Conservation (phyloP, 1,140 invertebrate species). For the Drosophila sp. region DNA sequence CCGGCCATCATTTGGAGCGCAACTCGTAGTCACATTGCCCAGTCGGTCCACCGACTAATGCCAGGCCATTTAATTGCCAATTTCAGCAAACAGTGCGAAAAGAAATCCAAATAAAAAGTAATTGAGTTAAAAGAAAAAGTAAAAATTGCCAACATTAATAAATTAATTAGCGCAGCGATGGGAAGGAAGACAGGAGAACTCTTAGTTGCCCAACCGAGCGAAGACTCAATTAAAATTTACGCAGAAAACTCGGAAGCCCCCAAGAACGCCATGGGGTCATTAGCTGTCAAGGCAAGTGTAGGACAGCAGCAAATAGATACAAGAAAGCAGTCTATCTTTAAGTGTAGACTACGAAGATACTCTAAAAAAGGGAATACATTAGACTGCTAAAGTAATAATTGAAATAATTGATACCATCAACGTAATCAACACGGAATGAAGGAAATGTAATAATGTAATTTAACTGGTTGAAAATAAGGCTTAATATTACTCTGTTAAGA, state of each 20-base stretch:
- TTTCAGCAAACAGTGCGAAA: constrained; percentile 40
- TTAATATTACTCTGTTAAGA: too few relatives aligned
- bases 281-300: constrained; percentile 12
- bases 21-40: constrained; percentile 27
- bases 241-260: constrained; percentile 37
- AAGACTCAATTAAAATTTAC: constrained; percentile 70
- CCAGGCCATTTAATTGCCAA: constrained; percentile 72
- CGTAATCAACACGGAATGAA: too few relatives aligned
- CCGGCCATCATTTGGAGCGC: constrained; percentile 30
- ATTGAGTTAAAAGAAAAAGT: constrained; percentile 10
- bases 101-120: constrained; percentile 28
- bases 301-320: not conserved
- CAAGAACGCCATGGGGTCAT: constrained; percentile 8
- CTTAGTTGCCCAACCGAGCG: constrained; percentile 41
- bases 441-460: too few relatives aligned
- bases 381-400: not conserved
- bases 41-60: constrained; percentile 6
- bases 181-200: constrained; percentile 2
- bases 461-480: not conserved
- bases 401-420: not conserved
- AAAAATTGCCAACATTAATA: constrained; percentile 71
- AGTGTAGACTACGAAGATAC: constrained; percentile 1
- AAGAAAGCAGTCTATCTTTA: not conserved
- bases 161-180: constrained; percentile 61
- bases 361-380: constrained; percentile 1